Evolutionary conservation across 1,140 invertebrate species (phyloP).

Genomic region (Drosophila baimaii): DNA sequence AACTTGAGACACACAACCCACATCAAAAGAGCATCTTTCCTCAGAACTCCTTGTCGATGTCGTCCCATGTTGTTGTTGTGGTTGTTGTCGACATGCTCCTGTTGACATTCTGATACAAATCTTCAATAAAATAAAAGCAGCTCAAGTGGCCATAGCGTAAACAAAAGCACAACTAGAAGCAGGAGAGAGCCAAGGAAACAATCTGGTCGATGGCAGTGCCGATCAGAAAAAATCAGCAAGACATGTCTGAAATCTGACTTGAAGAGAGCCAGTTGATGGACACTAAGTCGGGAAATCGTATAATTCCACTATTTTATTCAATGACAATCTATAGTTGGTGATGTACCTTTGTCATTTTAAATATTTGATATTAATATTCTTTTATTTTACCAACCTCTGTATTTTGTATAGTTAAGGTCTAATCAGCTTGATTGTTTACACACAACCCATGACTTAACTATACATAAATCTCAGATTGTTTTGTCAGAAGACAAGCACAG

Average conservation of each 20-base stretch:
- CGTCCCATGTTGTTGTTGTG: slow-evolving; percentile 16
- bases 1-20: slow-evolving; percentile 71
- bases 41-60: slow-evolving; percentile 11
- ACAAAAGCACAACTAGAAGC: slow-evolving; percentile 31
- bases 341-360: background rate
- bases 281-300: slow-evolving; percentile 12
- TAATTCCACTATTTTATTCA: slow-evolving; percentile 6
- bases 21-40: slow-evolving; percentile 59
- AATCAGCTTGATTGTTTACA: no score
- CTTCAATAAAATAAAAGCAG: slow-evolving; percentile 78
- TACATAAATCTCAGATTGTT: no score
- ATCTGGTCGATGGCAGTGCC: slow-evolving; percentile 8
- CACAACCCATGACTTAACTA: no score
- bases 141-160: slow-evolving; percentile 65
- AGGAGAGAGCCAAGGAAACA: slow-evolving; percentile 30
- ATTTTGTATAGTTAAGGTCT: no score
- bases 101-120: slow-evolving; percentile 80
- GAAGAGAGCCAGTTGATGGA: slow-evolving; percentile 25
- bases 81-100: slow-evolving; percentile 66
- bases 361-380: background rate
- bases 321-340: background rate
- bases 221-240: slow-evolving; percentile 8
- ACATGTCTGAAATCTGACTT: slow-evolving; percentile 22
- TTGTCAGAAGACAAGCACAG: no score
- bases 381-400: no score